Conservation (phyloP, 2,888 invertebrate genomes). For the Cataglyphis rosenhaueri region DNA sequence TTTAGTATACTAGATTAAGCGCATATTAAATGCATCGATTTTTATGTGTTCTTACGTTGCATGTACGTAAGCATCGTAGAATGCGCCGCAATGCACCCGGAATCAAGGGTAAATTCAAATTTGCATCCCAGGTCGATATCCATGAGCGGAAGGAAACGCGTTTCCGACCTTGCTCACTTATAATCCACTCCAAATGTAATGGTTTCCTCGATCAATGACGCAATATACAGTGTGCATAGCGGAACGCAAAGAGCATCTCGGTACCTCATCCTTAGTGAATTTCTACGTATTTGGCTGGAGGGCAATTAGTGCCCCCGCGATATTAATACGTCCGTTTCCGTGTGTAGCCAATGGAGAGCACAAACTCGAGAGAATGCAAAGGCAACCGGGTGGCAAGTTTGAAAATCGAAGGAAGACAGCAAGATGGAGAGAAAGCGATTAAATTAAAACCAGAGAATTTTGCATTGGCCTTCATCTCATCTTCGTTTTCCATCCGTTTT, state of each 20-base stretch:
- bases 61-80: not conserved
- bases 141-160: slow-evolving; percentile 52
- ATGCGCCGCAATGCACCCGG: not conserved
- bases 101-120: slow-evolving; percentile 39
- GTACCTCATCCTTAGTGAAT: slow-evolving; percentile 59
- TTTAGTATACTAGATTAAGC: slow-evolving; percentile 3
- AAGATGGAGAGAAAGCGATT: slow-evolving; percentile 2
- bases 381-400: slow-evolving; percentile 6
- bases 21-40: slow-evolving; percentile 16
- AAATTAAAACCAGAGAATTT: slow-evolving; percentile 34
- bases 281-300: slow-evolving; percentile 62
- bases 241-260: slow-evolving; percentile 51
- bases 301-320: slow-evolving; percentile 76
- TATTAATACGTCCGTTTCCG: slow-evolving; percentile 73
- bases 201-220: slow-evolving; percentile 62
- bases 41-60: slow-evolving; percentile 12
- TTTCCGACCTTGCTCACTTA: slow-evolving; percentile 59
- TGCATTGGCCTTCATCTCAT: slow-evolving; percentile 24
- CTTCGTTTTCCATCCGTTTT: slow-evolving; percentile 6
- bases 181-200: slow-evolving; percentile 63
- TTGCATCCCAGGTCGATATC: slow-evolving; percentile 45
- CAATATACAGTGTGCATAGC: slow-evolving; percentile 36
- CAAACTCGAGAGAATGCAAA: slow-evolving; percentile 16
- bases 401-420: slow-evolving; percentile 32
- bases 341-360: slow-evolving; percentile 20